Percentiles rank a stretch among this genome's conserved stretches.
Evolutionary conservation across 2,888 invertebrate species (phyloP).

Genomic region (Conus canariensis): DNA sequence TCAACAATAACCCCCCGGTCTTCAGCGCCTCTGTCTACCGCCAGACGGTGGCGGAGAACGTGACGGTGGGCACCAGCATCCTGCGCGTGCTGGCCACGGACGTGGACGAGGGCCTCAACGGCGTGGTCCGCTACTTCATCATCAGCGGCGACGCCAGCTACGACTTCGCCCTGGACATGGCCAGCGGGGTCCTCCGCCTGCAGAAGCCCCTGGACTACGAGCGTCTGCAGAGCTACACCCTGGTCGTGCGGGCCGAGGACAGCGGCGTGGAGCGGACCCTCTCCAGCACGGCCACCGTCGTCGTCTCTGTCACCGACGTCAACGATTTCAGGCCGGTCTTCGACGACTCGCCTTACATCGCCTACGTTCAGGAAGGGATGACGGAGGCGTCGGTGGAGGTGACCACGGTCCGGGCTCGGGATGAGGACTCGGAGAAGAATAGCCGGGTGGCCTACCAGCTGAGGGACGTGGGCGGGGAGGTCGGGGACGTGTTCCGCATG

Average conservation of each 20-base stretch:
- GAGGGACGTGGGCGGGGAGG: slow-evolving; percentile 95
- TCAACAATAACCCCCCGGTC: slow-evolving; percentile 89
- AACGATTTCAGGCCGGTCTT: slow-evolving; percentile 93
- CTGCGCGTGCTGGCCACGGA: slow-evolving; percentile 90
- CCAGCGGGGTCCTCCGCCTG: slow-evolving; percentile 89
- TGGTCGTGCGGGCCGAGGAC: slow-evolving; percentile 93
- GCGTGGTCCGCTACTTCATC: slow-evolving; percentile 87
- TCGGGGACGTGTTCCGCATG: slow-evolving; percentile 88
- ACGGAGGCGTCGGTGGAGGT: slow-evolving; percentile 81
- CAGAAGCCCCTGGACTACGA: slow-evolving; percentile 92
- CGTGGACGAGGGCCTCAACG: slow-evolving; percentile 92
- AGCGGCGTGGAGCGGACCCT: slow-evolving; percentile 88
- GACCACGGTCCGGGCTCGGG: slow-evolving; percentile 88
- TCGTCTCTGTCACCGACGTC: slow-evolving; percentile 92
- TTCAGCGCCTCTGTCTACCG: slow-evolving; percentile 90
- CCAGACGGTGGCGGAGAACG: slow-evolving; percentile 94
- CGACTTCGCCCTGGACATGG: slow-evolving; percentile 89
- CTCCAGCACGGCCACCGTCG: slow-evolving; percentile 82
- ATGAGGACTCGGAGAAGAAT: slow-evolving; percentile 93
- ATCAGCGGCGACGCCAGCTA: slow-evolving; percentile 86
- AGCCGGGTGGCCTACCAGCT: slow-evolving; percentile 95
- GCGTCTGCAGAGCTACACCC: slow-evolving; percentile 88
- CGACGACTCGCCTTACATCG: slow-evolving; percentile 87
- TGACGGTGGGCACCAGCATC: slow-evolving; percentile 91
- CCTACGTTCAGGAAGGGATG: slow-evolving; percentile 86